Conservation (phyloP, 2,888 invertebrate genomes). For the Cactoblastis cactorum region DNA sequence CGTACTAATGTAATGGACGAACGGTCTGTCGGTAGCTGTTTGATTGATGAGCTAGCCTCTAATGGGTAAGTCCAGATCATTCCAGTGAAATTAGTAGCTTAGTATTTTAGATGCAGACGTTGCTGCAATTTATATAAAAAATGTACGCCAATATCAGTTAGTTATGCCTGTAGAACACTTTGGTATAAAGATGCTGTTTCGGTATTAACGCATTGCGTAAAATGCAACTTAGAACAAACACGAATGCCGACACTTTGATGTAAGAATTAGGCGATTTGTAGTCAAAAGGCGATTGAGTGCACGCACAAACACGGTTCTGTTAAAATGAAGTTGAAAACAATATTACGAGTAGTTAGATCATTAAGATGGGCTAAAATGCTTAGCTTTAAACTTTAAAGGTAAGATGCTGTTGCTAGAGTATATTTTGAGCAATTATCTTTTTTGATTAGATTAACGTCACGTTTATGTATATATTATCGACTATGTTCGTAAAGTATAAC, state of each 20-base stretch:
- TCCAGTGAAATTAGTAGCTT: constrained; percentile 57
- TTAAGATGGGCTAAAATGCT: constrained; percentile 4
- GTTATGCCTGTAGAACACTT: constrained; percentile 17
- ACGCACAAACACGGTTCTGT: constrained; percentile 28
- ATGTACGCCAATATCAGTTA: constrained; percentile 16
- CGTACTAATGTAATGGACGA: constrained; percentile 62
- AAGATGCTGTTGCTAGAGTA: constrained; percentile 6
- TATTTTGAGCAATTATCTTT: background rate
- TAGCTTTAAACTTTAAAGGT: background rate
- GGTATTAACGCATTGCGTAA: constrained; percentile 10
- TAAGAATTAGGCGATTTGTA: too few species aligned
- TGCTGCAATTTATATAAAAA: constrained; percentile 23
- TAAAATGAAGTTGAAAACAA: background rate
- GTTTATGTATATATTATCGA: background rate
- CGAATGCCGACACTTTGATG: constrained; percentile 36
- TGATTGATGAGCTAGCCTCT: constrained; percentile 90
- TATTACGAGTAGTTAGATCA: constrained; percentile 12
- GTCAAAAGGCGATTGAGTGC: constrained; percentile 39
- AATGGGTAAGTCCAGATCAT: constrained; percentile 85
- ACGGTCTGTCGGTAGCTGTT: constrained; percentile 82
- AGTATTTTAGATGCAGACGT: constrained; percentile 47
- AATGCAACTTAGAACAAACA: constrained; percentile 18
- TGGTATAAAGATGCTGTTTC: constrained; percentile 9
- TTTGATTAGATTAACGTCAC: background rate
- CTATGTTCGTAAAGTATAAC: background rate